Evolutionary conservation across 2,113 vertebrate genomes (phyloP), one percentile per base, ranked within the genome.

Genomic region (Alosa alosa): DNA sequence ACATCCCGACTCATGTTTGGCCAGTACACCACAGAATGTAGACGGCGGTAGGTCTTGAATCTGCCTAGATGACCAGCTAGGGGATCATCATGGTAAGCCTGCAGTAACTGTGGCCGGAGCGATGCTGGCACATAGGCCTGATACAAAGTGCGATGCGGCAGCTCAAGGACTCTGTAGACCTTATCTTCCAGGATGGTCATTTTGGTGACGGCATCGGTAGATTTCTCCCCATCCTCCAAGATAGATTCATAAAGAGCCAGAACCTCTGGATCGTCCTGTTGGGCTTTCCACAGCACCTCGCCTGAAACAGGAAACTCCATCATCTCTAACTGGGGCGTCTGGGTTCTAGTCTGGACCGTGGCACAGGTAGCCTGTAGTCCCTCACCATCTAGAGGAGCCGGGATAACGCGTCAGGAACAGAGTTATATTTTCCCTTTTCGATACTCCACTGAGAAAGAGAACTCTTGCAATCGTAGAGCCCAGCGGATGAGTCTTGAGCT

Each of bases 111-210:
- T 57, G 55, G 55, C 0, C 55, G 13, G 18, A 57, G 55, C 6
- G 13, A 18, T 57, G 13, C 15, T 17, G 55, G 55, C 1, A 57
- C 17, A 5, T 57, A 57, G 13, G 18, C 55, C 5, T 57, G 55
- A 57, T 81, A 81, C 1, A 85, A 68, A 10, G 75, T 46, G 3
- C 68, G 41, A 5, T 81, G 9, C 20, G 7, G 49, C 6, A 39
- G 36, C 10, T 49, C 46, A 15, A 22, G 68, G n/a, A 55, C n/a
- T 39, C 81, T 25, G 17, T 52, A 85, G 0, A 85, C 84, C 64
- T 85, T 85, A 6, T 85, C 84, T 6, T 84, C 46, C 3, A 84
- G 20, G 17, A 84, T 84, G 2, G 68, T 50, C 9, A 36, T 72
- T 84, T 75, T 84, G 15, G 83, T 75, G 49, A 8, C 49, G 7